Percentiles rank a stretch among this genome's conserved stretches.
Evolutionary conservation across 2,113 vertebrate genomes (phyloP).

Genomic region (Recurvirostra avosetta): DNA sequence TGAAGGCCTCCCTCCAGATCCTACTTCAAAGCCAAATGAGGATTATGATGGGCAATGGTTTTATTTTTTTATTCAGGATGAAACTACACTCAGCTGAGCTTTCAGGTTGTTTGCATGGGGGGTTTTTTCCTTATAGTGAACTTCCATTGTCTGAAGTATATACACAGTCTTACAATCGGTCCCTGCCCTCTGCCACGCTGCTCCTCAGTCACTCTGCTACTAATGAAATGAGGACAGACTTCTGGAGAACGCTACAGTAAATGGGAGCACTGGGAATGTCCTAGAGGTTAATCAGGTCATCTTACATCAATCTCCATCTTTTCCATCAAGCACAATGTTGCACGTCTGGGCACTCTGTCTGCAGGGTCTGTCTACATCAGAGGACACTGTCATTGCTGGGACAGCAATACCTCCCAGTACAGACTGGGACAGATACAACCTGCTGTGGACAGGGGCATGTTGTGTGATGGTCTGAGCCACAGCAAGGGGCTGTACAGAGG

Average conservation of each 20-base stretch:
- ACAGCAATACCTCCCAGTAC: neutral
- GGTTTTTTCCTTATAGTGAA: neutral
- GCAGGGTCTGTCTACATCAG: neutral
- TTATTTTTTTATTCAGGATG: neutral
- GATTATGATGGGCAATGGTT: neutral
- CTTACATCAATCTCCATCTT: neutral
- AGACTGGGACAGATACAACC: neutral
- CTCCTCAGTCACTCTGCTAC: neutral
- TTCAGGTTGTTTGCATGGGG: neutral
- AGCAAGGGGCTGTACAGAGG: neutral
- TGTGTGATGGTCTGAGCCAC: neutral
- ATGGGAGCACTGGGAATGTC: neutral
- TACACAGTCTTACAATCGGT: neutral
- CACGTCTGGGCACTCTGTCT: neutral
- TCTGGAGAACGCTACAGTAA: neutral
- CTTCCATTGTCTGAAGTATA: neutral
- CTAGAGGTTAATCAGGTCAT: neutral
- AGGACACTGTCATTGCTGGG: neutral
- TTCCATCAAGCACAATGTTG: neutral
- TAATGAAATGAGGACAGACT: neutral
- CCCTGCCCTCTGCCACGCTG: neutral
- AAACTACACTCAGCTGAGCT: neutral
- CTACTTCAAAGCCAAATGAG: neutral
- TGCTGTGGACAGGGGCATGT: neutral
- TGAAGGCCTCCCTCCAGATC: neutral